Percentiles rank a stretch among this genome's conserved stretches.
Conservation (phyloP, 2,113 vertebrate species). For the Propithecus coquereli region DNA sequence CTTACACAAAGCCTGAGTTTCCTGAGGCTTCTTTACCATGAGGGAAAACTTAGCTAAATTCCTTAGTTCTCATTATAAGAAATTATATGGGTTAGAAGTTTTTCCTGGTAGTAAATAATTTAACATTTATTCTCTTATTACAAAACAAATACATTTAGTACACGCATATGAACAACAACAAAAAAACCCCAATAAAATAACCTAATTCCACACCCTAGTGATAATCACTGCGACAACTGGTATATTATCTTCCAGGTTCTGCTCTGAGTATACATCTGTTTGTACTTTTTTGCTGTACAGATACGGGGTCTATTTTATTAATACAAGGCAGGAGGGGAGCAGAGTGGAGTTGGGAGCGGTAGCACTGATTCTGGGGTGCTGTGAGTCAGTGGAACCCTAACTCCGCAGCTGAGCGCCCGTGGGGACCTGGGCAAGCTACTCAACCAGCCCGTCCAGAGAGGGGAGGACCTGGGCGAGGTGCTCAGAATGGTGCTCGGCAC, state of each 20-base stretch:
- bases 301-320: not conserved
- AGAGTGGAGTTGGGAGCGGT: not conserved
- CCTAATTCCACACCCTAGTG: accelerated
- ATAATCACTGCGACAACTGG: not conserved
- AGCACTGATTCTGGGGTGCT: not conserved
- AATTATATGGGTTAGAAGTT: not conserved
- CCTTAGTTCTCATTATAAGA: not conserved
- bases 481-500: not conserved
- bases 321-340: not conserved
- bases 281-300: not conserved
- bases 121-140: not conserved
- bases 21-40: not conserved
- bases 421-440: not conserved
- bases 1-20: not conserved
- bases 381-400: not conserved
- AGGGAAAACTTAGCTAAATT: not conserved
- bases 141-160: not conserved
- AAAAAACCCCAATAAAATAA: not conserved
- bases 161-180: not conserved
- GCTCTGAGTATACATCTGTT: accelerated
- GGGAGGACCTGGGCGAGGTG: not conserved
- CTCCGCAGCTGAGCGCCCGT: not conserved
- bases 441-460: not conserved
- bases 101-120: not conserved
- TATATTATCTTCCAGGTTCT: accelerated